Conservation (phyloP, 2,888 invertebrate genomes). For the Biston stratarius region DNA sequence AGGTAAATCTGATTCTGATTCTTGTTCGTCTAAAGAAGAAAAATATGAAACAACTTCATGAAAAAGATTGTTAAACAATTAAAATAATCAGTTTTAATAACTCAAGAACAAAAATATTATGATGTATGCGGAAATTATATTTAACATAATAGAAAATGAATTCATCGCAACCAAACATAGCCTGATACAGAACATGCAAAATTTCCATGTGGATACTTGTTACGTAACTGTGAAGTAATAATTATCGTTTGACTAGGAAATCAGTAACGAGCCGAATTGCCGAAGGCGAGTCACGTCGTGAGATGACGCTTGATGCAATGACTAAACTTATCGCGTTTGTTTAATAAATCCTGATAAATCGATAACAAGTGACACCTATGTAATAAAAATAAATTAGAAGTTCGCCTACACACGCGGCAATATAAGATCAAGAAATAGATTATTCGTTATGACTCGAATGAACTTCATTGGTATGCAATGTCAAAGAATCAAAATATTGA, state of each 20-base stretch:
- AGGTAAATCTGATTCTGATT: too few relatives aligned
- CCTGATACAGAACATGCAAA: slow-evolving; percentile 31
- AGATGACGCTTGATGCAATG: slow-evolving; percentile 44
- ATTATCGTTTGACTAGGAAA: slow-evolving; percentile 57
- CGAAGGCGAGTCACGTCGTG: slow-evolving; percentile 52
- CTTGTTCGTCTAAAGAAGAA: background rate
- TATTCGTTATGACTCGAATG: slow-evolving; percentile 11
- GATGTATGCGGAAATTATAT: slow-evolving; percentile 19
- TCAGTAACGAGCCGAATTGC: slow-evolving; percentile 45
- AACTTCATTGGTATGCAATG: slow-evolving; percentile 28
- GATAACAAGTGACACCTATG: slow-evolving; percentile 7
- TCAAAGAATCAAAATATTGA: slow-evolving; percentile 32
- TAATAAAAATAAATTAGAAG: slow-evolving; percentile 30
- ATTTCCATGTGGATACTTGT: slow-evolving; percentile 43
- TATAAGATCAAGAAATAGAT: slow-evolving; percentile 16
- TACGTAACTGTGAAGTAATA: slow-evolving; percentile 53
- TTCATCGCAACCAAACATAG: slow-evolving; percentile 27
- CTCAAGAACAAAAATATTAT: slow-evolving; percentile 7
- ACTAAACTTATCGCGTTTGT: slow-evolving; percentile 36
- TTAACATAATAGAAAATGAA: slow-evolving; percentile 8
- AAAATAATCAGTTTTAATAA: background rate
- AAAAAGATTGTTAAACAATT: slow-evolving; percentile 4
- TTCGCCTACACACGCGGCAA: slow-evolving; percentile 3
- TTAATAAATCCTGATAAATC: slow-evolving; percentile 33
- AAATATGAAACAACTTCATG: background rate